Base-by-base conservation (phyloP, 2,888 invertebrate genomes). In the Ormyrus pomaceus region DNA sequence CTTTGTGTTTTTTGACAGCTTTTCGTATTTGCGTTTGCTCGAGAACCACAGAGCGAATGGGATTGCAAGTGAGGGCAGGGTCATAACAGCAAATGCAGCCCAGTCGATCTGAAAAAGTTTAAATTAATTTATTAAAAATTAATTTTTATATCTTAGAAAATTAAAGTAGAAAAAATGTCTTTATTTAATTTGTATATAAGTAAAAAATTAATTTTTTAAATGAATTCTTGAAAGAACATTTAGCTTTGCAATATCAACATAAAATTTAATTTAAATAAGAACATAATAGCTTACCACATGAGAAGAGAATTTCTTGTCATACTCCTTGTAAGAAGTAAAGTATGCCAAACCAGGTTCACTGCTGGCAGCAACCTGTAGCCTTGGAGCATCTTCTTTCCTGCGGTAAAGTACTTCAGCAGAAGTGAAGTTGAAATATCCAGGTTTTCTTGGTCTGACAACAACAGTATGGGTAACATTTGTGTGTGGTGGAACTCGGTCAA, bases 301-400 rank as follows among this genome's bases (percentile, higher is more conserved):
- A 0, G 98, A 97, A 3, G 99, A 99, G 92, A 98, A 99, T 89
- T 97, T 96, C 91, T 98, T 96, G 91, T 98, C 97, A 88, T 96
- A 99, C 91, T 99, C 98, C 87, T 94, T 95, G 92, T 95, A 96
- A 11, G 97, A 96, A 73, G 98, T 96, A 87, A 99, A 97, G 76
- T 96, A 96, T 83, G 98, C 98, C 92, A 99, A 97, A 77, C 99
- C 99, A 7, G 99, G 99, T 84, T 98, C 96, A 86, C 98, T 98
- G 86, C 94, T 94, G 82, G 93, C 93, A 45, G 93, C 94, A 76
- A 90, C 88, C 81, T 91, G 90, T 45, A 81, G 94, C 90, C 95
- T 96, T 91, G 94, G 92, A 56, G 95, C 93, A 88, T 97, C 97
- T 91, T 98, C 98, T 82, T 95, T 94, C 65, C 95, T 93, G 87